These are phyloP conservation scores for Scomber japonicus DNA, from an alignment of 2,113 vertebrate genomes.

Conservation along the genomic window DNA sequence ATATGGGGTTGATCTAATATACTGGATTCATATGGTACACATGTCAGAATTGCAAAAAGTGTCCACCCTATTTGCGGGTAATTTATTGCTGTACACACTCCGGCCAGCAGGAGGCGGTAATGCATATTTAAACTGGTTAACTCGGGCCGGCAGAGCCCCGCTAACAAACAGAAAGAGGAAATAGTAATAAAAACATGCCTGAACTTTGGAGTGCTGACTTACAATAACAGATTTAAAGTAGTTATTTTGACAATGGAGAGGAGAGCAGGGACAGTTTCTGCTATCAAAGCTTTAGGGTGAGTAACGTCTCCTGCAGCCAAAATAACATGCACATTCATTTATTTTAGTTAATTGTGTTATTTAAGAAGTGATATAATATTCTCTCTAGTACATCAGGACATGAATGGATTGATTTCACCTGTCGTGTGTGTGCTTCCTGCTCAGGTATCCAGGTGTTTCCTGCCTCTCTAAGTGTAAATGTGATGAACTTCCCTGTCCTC, in stretches of 20 bases:
- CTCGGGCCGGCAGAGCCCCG: background rate
- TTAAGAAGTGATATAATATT: background rate
- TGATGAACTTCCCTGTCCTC: constrained; percentile 84
- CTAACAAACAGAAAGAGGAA: constrained; percentile 7
- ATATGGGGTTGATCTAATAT: too few relatives aligned
- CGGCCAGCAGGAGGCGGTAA: constrained; percentile 49
- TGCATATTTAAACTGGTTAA: background rate
- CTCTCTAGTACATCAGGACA: background rate
- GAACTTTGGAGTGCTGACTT: background rate
- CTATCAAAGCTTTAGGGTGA: constrained; percentile 79
- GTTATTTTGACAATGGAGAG: constrained; percentile 71
- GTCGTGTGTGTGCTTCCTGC: background rate
- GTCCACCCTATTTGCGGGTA: too few relatives aligned
- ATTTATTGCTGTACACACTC: background rate
- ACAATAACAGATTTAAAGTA: too few relatives aligned
- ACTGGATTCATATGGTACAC: too few relatives aligned
- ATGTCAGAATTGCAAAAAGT: too few relatives aligned
- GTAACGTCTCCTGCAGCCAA: background rate
- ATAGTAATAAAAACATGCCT: background rate
- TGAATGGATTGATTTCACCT: constrained; percentile 15
- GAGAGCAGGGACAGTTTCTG: constrained; percentile 42
- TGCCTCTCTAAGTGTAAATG: constrained; percentile 77
- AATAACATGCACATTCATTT: too few relatives aligned
- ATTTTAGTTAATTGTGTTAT: too few relatives aligned
- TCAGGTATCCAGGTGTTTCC: constrained; percentile 72